These are phyloP conservation scores for Diaphora mendica DNA, from an alignment of 2,888 invertebrate genomes.

Conservation along the genomic window DNA sequence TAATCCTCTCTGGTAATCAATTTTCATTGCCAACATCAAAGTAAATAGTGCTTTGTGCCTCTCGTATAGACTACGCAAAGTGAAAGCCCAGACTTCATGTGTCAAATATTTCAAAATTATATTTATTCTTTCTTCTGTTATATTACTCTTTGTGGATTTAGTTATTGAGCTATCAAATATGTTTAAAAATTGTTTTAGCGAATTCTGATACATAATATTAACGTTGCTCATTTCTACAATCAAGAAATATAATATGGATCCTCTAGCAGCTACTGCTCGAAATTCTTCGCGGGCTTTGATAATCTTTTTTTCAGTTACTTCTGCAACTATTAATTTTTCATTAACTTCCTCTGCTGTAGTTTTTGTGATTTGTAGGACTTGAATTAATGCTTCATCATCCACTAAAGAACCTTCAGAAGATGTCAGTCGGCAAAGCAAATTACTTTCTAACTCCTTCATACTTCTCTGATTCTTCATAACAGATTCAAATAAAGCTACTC, in stretches of 20 bases:
- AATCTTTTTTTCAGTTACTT: conserved; percentile 97
- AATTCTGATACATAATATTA: conserved; percentile 98
- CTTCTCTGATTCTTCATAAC: conserved; percentile 98
- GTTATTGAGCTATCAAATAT: conserved; percentile 98
- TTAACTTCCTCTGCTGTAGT: conserved; percentile 97
- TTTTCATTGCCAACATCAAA: conserved; percentile 97
- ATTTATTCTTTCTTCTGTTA: conserved; percentile 94
- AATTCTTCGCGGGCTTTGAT: conserved; percentile 97
- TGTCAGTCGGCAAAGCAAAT: conserved; percentile 95
- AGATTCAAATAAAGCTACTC: conserved; percentile 96
- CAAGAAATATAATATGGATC: conserved; percentile 97
- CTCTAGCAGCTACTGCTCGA: conserved; percentile 96
- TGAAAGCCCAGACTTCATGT: conserved; percentile 96
- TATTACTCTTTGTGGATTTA: conserved; percentile 93
- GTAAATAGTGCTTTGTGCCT: conserved; percentile 97
- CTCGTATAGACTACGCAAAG: conserved; percentile 96
- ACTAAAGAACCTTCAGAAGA: conserved; percentile 97
- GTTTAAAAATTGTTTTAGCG: conserved; percentile 96
- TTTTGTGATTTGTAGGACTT: conserved; percentile 94
- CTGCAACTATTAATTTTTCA: conserved; percentile 96
- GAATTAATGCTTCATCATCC: conserved; percentile 97
- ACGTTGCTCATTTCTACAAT: conserved; percentile 99
- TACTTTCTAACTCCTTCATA: conserved; percentile 98
- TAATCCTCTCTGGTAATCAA: conserved; percentile 93
- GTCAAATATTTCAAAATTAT: conserved; percentile 96